Evolutionary conservation across 2,797 vertebrate species (phyloP), one percentile per base, ranked within the genome.

Genomic region (Distichodus sexfasciatus): DNA sequence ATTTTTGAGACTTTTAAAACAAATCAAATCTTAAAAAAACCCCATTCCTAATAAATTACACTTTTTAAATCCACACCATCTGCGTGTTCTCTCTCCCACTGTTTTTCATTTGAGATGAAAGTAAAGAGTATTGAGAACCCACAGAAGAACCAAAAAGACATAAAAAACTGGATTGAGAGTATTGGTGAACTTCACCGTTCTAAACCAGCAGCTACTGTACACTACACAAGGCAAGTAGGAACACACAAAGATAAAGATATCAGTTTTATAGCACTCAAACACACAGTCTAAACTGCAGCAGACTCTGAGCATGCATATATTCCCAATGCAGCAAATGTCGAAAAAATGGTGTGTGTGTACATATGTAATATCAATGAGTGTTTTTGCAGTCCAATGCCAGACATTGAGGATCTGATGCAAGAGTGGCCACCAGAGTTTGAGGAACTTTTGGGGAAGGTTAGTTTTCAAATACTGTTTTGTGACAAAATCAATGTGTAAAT

Each of bases 401-500:
- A 97, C 78, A 94, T 98, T 0, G 96, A 99, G 73, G 83, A 76
- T 0, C 85, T 99, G 71, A 98, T 99, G 96, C 95, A 98, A 83
- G 97, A 99, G 74, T 98, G 97, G 97, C 93, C 93, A 0, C 74
- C 90, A 0, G 94, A 96, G 71, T 92, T 98, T 79, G 97, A 99
- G 83, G 96, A 96, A 50, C 89, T 94, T 72, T 82, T 99, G 75
- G 91, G 89, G 28, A 92, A 93, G 86, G 92, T 94, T 67, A 0
- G 77, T 40, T n/a, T n/a, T n/a, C n/a, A n/a, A n/a, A n/a, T n/a
- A n/a, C n/a, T n/a, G n/a, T n/a, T n/a, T n/a, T n/a, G n/a, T n/a
- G n/a, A n/a, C n/a, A n/a, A n/a, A n/a, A n/a, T n/a, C n/a, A n/a
- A n/a, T n/a, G n/a, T n/a, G n/a, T n/a, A n/a, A n/a, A n/a, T n/a